These are phyloP conservation scores for Amniataba percoides DNA, from an alignment of 2,797 vertebrate genomes.

Conservation along the genomic window DNA sequence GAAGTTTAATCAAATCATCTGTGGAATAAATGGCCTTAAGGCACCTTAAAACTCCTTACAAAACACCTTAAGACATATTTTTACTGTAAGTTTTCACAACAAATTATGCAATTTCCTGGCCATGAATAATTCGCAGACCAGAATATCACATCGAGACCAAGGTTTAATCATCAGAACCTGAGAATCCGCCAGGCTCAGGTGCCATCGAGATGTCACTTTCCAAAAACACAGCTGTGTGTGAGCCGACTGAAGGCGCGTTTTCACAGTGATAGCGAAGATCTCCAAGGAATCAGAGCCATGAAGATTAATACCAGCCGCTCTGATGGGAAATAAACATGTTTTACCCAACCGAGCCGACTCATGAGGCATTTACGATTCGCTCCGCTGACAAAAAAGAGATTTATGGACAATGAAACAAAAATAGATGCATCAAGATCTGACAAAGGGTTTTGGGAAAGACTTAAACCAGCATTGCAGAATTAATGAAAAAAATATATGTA, in stretches of 20 bases:
- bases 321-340: constrained; percentile 63
- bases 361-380: constrained; percentile 40
- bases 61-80: not conserved
- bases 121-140: not conserved
- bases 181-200: constrained; percentile 24
- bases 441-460: constrained; percentile 1
- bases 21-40: not conserved
- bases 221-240: constrained; percentile 36
- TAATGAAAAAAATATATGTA: constrained; percentile 1
- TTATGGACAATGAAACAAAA: constrained; percentile 49
- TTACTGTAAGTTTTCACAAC: not conserved
- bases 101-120: not conserved
- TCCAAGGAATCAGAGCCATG: constrained; percentile 40
- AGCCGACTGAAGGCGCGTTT: constrained; percentile 42
- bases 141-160: not conserved
- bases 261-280: constrained; percentile 45
- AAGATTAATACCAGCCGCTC: constrained; percentile 63
- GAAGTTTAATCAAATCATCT: not conserved
- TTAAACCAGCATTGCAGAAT: not conserved
- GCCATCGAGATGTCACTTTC: constrained; percentile 27
- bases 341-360: constrained; percentile 37
- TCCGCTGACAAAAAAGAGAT: constrained; percentile 40
- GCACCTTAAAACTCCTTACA: not conserved
- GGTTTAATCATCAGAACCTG: constrained; percentile 23
- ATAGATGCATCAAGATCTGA: constrained; percentile 19